Base-by-base conservation (phyloP, 2,113 vertebrate species). In the Arvicanthis niloticus region DNA sequence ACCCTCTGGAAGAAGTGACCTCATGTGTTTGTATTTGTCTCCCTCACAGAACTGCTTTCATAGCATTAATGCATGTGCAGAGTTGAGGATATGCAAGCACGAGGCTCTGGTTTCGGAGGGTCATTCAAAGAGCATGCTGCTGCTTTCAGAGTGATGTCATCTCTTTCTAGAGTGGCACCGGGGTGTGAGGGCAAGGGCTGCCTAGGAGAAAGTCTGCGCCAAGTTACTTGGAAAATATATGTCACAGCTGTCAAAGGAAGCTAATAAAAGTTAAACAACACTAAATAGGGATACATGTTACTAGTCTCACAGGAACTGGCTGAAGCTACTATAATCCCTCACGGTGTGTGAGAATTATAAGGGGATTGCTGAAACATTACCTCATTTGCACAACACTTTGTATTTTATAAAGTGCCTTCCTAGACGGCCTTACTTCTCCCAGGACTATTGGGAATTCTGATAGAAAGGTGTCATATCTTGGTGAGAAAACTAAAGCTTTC, bases 11-110 rank as follows among this genome's bases (percentile, higher is more conserved):
- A 98, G 94, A 98, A 98, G 96, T 99, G 98, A 99, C 95, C 97
- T 99, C 98, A 99, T 97, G 89, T 98, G 97, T 98, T 98, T 98
- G 98, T 98, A 98, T 98, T 98, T 99, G 97, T 98, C 89, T 95
- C 81, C 78, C 91, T 97, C 91, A 97, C 97, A 98, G 98, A 98
- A 42, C 31, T 76, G 91, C 98, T 91, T 98, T 98, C 97, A 98
- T 97, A 95, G 96, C 48, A 88, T 85, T 76, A 67, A 85, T 89
- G 86, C 95, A 86, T 97, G 97, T 97, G 77, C 92, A 97, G 96
- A 95, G 96, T 96, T 93, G 91, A 93, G 93, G 89, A 6, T 93
- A 94, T 53, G 91, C 91, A 96, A 98, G 76, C 95, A 97, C 3
- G 0, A 65, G 60, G 90, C 75, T 95, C 97, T 96, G 96, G 97